Evolutionary conservation across 1,140 invertebrate genomes (phyloP).

Genomic region (Sarcophaga bullata): DNA sequence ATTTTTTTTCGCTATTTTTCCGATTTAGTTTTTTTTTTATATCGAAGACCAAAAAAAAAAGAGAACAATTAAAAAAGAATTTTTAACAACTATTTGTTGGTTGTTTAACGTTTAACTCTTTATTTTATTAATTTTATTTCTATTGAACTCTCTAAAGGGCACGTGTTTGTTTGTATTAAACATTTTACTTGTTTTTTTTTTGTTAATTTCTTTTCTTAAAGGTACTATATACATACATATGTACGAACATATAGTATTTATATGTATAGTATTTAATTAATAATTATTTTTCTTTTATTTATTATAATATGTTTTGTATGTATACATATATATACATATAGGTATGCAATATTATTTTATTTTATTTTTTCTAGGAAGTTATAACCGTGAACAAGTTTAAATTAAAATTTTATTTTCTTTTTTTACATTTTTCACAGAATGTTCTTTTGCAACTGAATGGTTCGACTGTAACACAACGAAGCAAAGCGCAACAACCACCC

Average conservation of each 20-base stretch:
- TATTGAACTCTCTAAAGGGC: background rate
- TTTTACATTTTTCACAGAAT: conserved; percentile 12
- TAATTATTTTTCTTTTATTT: no score
- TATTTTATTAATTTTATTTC: background rate
- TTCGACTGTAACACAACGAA: no score
- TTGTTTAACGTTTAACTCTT: conserved; percentile 2
- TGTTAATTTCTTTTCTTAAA: background rate
- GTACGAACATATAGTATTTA: no score
- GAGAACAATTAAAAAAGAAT: no score
- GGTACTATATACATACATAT: background rate
- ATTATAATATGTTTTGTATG: no score
- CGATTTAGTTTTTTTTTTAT: background rate
- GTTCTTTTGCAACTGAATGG: background rate
- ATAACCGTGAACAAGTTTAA: background rate
- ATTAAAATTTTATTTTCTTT: background rate
- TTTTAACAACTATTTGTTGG: no score
- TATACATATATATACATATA: no score
- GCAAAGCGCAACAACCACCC: conserved; percentile 8
- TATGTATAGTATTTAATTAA: no score
- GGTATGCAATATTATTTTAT: background rate
- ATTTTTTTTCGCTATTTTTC: background rate
- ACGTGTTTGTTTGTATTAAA: background rate
- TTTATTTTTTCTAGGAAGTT: background rate
- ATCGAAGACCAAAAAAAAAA: background rate
- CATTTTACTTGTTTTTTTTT: background rate